phyloP scores from a whole-genome alignment of 2,797 vertebrate species.

The Dendrocincla tyrannina region DNA sequence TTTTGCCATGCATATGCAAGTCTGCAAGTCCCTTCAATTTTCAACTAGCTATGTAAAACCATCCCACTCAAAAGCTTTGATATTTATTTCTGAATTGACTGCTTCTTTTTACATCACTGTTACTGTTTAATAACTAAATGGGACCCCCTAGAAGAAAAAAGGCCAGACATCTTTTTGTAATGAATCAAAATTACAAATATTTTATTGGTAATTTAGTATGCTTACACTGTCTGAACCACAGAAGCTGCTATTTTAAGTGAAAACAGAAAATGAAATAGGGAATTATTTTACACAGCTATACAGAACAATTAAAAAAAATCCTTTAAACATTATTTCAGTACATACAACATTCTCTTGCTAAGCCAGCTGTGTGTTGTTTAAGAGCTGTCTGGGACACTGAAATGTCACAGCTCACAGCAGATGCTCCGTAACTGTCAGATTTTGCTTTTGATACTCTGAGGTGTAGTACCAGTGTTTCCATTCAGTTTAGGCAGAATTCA shows the following conservation, averaged over 20 bases:
- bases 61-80: not conserved
- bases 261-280: slow-evolving; percentile 46
- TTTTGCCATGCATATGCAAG: not conserved
- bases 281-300: slow-evolving; percentile 64
- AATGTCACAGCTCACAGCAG: not conserved
- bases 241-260: slow-evolving; percentile 47
- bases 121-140: not conserved
- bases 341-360: slow-evolving; percentile 14
- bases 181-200: slow-evolving; percentile 29
- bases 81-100: not conserved
- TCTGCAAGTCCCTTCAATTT: slow-evolving; percentile 14
- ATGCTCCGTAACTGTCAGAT: not conserved
- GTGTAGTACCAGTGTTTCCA: not conserved
- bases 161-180: not conserved
- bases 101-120: not conserved
- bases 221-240: slow-evolving; percentile 50
- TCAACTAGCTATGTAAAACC: not conserved
- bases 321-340: slow-evolving; percentile 2
- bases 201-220: slow-evolving; percentile 70
- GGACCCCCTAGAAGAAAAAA: not conserved
- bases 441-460: not conserved
- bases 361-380: not conserved
- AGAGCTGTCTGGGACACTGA: not conserved
- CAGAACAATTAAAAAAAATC: slow-evolving; percentile 15
- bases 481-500: not conserved